These are phyloP conservation scores for Endotricha flammealis DNA, from an alignment of 2,888 invertebrate species.

Conservation along the genomic window DNA sequence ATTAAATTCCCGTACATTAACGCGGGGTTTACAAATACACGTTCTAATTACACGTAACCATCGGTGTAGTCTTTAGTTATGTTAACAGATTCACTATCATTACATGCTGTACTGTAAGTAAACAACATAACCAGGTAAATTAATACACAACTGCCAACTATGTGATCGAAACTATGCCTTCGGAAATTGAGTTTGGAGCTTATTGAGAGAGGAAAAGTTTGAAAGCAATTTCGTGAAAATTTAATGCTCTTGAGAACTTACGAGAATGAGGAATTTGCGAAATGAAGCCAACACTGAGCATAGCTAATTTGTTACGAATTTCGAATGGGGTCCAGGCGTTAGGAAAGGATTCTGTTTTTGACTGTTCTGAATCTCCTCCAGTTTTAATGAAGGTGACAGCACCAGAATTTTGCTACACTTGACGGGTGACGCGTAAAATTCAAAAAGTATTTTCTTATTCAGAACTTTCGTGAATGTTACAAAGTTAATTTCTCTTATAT, in stretches of 20 bases:
- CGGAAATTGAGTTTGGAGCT: conserved; percentile 57
- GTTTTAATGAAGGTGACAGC: conserved; percentile 21
- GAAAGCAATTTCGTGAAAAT: conserved; percentile 73
- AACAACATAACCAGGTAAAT: conserved; percentile 38
- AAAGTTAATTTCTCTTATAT: not conserved
- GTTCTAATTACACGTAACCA: too few species aligned
- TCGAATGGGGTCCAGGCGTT: conserved; percentile 46
- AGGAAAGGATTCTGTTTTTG: conserved; percentile 20
- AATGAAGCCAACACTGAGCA: conserved; percentile 64
- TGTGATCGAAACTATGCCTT: conserved; percentile 59
- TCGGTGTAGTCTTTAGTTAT: too few species aligned
- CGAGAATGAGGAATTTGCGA: conserved; percentile 65
- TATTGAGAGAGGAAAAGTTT: conserved; percentile 69
- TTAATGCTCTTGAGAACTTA: conserved; percentile 67
- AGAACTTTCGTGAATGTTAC: not conserved
- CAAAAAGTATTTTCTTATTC: not conserved
- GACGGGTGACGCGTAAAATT: not conserved
- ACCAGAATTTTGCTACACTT: conserved; percentile 13
- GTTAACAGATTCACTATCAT: too few species aligned
- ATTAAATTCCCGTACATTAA: too few species aligned
- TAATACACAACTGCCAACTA: conserved; percentile 46
- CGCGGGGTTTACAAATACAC: too few species aligned
- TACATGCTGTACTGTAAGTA: conserved; percentile 9
- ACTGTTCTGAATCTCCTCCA: conserved; percentile 21
- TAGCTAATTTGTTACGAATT: conserved; percentile 69